A percentile compares a stretch with the other conserved stretches of the same genome.
Evolutionary conservation across 2,797 vertebrate genomes (phyloP).

Genomic region (Macropus fuliginosus): DNA sequence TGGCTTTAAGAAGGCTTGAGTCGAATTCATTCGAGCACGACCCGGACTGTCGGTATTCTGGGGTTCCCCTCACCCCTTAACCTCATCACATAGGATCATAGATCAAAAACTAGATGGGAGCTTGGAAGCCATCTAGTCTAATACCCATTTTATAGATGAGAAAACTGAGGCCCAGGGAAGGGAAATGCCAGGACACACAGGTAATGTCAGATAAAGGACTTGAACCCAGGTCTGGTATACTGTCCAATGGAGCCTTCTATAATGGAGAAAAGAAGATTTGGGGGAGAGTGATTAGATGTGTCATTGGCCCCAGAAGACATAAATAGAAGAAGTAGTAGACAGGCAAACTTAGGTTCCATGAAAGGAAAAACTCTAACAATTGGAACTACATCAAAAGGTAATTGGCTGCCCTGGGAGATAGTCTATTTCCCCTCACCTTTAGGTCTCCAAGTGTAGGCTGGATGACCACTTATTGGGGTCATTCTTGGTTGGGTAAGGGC

Average conservation of each 20-base stretch:
- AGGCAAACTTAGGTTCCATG: background rate
- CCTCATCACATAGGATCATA: no score
- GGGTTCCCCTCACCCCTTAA: no score
- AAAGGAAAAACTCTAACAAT: background rate
- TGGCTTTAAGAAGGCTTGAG: no score
- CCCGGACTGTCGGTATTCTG: no score
- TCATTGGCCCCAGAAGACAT: background rate
- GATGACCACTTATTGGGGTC: background rate
- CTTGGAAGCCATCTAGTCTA: background rate
- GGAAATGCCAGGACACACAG: background rate
- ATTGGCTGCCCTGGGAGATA: background rate
- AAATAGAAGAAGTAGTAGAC: background rate
- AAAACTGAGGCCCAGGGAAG: background rate
- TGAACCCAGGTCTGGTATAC: background rate
- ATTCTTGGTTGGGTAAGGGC: background rate
- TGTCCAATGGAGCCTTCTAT: background rate
- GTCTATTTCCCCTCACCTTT: background rate
- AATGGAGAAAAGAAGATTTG: background rate
- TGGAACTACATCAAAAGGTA: background rate
- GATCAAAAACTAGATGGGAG: background rate
- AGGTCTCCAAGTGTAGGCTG: background rate
- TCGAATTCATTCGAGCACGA: no score
- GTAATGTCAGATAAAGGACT: background rate
- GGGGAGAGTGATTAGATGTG: background rate
- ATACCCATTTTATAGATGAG: background rate